Percentiles rank a stretch among this genome's conserved stretches.
Evolutionary conservation across 1,140 invertebrate genomes (phyloP).

Genomic region (Drosophila insularis): DNA sequence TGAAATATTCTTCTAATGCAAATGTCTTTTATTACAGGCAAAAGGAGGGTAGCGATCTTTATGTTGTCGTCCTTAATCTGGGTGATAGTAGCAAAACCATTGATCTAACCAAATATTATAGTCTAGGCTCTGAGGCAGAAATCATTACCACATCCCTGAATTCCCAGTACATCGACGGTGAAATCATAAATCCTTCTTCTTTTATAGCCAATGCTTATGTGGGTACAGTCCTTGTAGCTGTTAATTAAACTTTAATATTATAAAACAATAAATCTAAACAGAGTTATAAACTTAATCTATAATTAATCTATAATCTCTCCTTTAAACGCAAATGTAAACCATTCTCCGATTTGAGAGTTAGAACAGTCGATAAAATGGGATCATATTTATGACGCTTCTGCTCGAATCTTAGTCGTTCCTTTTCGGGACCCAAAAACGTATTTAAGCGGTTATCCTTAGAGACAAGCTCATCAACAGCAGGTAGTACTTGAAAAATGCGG

Average conservation of each 20-base stretch:
- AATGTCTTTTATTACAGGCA: conserved; percentile 30
- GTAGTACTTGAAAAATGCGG: conserved; percentile 71
- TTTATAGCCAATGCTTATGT: conserved; percentile 64
- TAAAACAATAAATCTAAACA: conserved; percentile 10
- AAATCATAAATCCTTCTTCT: conserved; percentile 45
- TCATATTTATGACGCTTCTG: conserved; percentile 65
- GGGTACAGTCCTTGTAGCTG: conserved; percentile 54
- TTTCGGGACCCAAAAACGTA: conserved; percentile 47
- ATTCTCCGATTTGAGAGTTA: conserved; percentile 74
- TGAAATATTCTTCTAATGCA: background rate
- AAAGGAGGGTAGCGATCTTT: conserved; percentile 61
- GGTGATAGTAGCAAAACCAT: conserved; percentile 47
- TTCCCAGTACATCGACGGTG: conserved; percentile 68
- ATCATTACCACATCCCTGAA: conserved; percentile 72
- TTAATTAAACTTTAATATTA: conserved; percentile 30
- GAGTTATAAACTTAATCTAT: no score
- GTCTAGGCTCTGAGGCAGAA: conserved; percentile 60
- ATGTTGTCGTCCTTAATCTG: conserved; percentile 70
- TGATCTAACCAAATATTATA: conserved; percentile 58
- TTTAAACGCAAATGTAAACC: conserved; percentile 63
- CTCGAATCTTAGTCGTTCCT: conserved; percentile 37
- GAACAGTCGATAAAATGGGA: conserved; percentile 60
- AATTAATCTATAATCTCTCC: conserved; percentile 35
- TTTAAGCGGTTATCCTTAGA: conserved; percentile 62
- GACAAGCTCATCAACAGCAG: conserved; percentile 63